Evolutionary conservation across 2,113 vertebrate species (phyloP).

Genomic region (Tympanuchus pallidicinctus): DNA sequence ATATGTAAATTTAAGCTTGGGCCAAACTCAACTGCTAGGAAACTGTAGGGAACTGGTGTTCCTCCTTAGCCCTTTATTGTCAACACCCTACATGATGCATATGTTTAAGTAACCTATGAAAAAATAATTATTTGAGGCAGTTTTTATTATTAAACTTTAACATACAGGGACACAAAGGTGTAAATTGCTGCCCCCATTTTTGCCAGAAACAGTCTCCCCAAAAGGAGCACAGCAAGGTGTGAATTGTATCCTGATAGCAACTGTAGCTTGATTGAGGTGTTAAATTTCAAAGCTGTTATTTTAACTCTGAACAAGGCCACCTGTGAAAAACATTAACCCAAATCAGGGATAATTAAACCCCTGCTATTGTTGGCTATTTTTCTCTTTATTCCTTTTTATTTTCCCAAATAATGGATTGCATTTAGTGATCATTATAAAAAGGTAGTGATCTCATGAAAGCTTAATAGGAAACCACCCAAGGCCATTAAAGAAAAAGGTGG

Average conservation of each 20-base stretch:
- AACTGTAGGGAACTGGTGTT: background rate
- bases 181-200: background rate
- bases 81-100: background rate
- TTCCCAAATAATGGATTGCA: background rate
- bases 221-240: background rate
- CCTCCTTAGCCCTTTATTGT: background rate
- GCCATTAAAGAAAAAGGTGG: background rate
- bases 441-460: background rate
- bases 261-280: conserved; percentile 10
- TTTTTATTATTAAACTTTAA: background rate
- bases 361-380: background rate
- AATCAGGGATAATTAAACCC: conserved; percentile 1
- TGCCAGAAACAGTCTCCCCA: conserved; percentile 7
- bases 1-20: background rate
- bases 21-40: background rate
- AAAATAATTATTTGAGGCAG: background rate
- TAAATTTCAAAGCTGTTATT: conserved; percentile 45
- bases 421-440: background rate
- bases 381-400: background rate
- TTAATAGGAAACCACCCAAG: background rate
- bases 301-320: background rate
- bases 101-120: background rate
- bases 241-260: conserved; percentile 26
- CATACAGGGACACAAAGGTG: background rate
- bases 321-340: background rate